These are phyloP conservation scores for Tapirus indicus DNA, from an alignment of 2,797 vertebrate genomes.

Conservation along the genomic window DNA sequence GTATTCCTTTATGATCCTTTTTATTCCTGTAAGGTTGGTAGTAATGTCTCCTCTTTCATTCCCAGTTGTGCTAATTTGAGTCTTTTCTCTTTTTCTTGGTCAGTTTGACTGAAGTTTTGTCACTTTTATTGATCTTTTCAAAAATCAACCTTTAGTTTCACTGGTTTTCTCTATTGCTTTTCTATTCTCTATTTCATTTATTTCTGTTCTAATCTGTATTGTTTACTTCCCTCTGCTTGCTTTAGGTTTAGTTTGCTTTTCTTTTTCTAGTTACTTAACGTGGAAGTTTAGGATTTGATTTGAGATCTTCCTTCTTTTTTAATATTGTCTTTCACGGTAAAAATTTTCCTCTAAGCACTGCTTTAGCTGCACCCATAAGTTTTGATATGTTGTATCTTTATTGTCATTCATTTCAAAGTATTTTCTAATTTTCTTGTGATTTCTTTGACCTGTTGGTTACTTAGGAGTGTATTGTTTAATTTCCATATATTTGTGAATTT, in stretches of 20 bases:
- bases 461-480: neutral
- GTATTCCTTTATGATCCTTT: neutral
- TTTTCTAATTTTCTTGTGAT: neutral
- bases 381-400: neutral
- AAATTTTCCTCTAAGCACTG: neutral
- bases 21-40: neutral
- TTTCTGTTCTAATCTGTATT: neutral
- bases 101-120: slow-evolving; percentile 9
- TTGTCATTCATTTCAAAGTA: neutral
- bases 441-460: neutral
- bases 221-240: neutral
- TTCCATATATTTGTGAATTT: neutral
- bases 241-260: slow-evolving; percentile 29
- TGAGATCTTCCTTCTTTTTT: neutral
- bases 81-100: neutral
- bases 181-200: neutral
- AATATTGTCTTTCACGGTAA: neutral
- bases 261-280: neutral
- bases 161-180: neutral
- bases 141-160: neutral
- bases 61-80: neutral
- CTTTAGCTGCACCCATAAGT: neutral
- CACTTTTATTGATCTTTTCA: slow-evolving; percentile 30
- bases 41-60: neutral
- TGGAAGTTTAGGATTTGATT: neutral